Evolutionary conservation across 2,797 vertebrate genomes (phyloP).

Genomic region (Lutjanus argentimaculatus): DNA sequence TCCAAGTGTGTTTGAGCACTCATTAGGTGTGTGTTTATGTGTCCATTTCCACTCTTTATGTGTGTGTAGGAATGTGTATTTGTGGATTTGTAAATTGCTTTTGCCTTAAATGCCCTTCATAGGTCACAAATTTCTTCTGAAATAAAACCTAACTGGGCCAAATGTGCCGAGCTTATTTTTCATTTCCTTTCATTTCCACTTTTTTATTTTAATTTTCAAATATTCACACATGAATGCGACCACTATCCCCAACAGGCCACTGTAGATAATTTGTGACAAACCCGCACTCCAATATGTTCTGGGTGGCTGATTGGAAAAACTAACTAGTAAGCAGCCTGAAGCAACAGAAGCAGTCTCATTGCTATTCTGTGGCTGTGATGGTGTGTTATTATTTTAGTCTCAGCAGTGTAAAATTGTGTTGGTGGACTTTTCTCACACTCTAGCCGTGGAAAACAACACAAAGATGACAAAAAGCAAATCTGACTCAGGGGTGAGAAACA

Average conservation of each 20-base stretch:
- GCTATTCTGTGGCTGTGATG: slow-evolving; percentile 24
- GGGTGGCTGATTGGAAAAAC: slow-evolving; percentile 40
- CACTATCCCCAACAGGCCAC: slow-evolving; percentile 30
- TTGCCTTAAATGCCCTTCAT: slow-evolving; percentile 24
- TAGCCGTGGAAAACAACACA: background rate
- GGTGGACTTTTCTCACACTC: slow-evolving; percentile 4
- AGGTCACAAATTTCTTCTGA: slow-evolving; percentile 1
- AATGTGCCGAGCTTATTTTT: slow-evolving; percentile 3
- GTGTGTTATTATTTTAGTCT: slow-evolving; percentile 23
- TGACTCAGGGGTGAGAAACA: background rate
- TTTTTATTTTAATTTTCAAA: slow-evolving; percentile 21
- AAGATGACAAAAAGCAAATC: slow-evolving; percentile 7
- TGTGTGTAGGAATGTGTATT: background rate
- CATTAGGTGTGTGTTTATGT: background rate
- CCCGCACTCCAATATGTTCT: slow-evolving; percentile 34
- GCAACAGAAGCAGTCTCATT: slow-evolving; percentile 12
- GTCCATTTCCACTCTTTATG: background rate
- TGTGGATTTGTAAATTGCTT: background rate
- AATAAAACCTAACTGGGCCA: slow-evolving; percentile 2
- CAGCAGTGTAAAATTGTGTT: slow-evolving; percentile 11
- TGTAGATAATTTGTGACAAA: slow-evolving; percentile 26
- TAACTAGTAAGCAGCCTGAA: slow-evolving; percentile 25
- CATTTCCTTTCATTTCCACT: slow-evolving; percentile 6
- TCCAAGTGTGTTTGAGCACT: slow-evolving; percentile 12
- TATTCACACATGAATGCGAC: slow-evolving; percentile 14